These are phyloP conservation scores for Halyomorpha halys DNA, from an alignment of 1,140 invertebrate species.

Conservation along the genomic window DNA sequence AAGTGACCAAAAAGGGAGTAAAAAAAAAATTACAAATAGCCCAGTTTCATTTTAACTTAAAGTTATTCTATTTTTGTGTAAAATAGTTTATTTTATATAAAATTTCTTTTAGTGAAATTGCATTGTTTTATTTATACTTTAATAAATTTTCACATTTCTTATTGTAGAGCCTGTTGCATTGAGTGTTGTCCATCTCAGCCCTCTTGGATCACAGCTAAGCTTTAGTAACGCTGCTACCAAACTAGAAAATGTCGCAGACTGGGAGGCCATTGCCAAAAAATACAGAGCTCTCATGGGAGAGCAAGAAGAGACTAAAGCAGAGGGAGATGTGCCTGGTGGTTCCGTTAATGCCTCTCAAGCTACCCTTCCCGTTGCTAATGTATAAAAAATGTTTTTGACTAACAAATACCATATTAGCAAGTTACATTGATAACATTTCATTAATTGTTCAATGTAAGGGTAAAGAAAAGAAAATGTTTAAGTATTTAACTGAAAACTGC, in stretches of 20 bases:
- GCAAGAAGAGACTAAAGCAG: conserved; percentile 39
- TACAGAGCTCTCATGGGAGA: conserved; percentile 70
- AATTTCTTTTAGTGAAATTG: no score
- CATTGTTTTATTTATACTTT: no score
- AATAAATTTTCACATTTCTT: no score
- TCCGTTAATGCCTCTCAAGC: conserved; percentile 10
- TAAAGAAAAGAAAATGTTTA: no score
- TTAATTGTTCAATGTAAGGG: no score
- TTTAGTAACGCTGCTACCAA: conserved; percentile 56
- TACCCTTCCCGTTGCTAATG: neutral
- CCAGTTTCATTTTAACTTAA: no score
- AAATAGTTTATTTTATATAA: no score
- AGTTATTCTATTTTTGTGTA: no score
- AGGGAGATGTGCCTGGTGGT: neutral
- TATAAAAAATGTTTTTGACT: neutral
- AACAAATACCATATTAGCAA: neutral
- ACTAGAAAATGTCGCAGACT: conserved; percentile 84
- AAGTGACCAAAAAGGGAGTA: no score
- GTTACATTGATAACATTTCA: no score
- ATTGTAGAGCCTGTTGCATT: conserved; percentile 57
- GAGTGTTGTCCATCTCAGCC: conserved; percentile 64
- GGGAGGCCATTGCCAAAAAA: conserved; percentile 79
- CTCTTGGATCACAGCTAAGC: conserved; percentile 69
- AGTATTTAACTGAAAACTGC: no score
- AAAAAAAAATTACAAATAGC: no score